Evolutionary conservation across 2,888 invertebrate species (phyloP), one percentile per base, ranked within the genome.

Genomic region (Drosophila ustulata): DNA sequence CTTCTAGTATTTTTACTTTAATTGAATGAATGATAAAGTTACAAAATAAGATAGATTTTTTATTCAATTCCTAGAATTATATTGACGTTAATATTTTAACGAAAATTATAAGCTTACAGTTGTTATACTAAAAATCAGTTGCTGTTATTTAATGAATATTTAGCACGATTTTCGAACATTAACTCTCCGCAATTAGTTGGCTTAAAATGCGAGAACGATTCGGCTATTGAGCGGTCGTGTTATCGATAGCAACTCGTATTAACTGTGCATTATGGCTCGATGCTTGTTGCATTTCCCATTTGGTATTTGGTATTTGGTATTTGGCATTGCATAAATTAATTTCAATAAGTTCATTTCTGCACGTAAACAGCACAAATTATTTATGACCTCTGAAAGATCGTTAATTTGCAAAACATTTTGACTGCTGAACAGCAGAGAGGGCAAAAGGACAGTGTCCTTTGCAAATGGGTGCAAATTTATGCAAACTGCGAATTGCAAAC

Each of bases 371-470:
- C 57, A 59, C n/a, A 51, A 63, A 66, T 78, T 74, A 87, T 78
- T 78, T 69, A 68, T 65, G 75, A 57, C 39, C 70, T 23, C 2
- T 50, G 50, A 59, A 46, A 49, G 62, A 59, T 56, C 47, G 87
- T 86, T 81, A 86, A 80, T 65, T 80, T 78, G 71, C 66, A 51
- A 88, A 89, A 71, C 66, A 65, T 65, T 82, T 66, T 43, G 56
- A 50, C 62, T 11, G 63, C 61, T 59, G 67, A 47, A 39, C 28
- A 45, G 23, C 9, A 26, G 37, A 18, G 13, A 18, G 34, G 25
- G n/a, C 8, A n/a, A n/a, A 28, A 39, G 25, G 18, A 13, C 25
- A 8, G 6, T 8, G 5, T 32, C 32, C 34, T 3, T 4, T 9
- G 32, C 4, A 56, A 63, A 63, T 63, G 41, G 18, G 45, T 57